These are phyloP conservation scores for Brachionus angularis DNA, from an alignment of 1,140 invertebrate genomes.

Conservation along the genomic window DNA sequence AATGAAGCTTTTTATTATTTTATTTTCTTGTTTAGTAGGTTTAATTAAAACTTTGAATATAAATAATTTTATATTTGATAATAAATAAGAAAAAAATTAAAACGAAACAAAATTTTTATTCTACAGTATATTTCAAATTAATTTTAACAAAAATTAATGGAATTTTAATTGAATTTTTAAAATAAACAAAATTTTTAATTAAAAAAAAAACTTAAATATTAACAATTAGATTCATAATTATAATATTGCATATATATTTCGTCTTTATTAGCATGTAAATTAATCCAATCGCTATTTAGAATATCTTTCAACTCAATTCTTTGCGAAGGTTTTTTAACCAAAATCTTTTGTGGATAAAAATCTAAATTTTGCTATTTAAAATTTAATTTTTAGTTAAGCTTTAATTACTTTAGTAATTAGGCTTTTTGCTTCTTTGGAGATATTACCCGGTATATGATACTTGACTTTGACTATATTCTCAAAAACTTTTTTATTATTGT, in stretches of 20 bases:
- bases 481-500: neutral
- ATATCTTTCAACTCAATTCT: neutral
- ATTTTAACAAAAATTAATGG: no score
- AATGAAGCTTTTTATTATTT: no score
- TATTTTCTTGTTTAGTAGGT: no score
- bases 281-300: neutral
- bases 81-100: no score
- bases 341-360: slow-evolving; percentile 13
- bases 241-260: slow-evolving; percentile 3
- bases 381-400: no score
- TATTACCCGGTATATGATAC: neutral
- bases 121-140: no score
- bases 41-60: no score
- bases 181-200: no score
- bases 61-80: no score
- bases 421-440: neutral
- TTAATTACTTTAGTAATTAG: slow-evolving; percentile 15
- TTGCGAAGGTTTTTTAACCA: neutral
- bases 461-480: neutral
- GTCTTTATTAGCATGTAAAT: neutral
- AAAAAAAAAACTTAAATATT: neutral
- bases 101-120: no score
- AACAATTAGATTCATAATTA: neutral
- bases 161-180: no score
- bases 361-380: no score